Evolutionary conservation across 2,888 invertebrate genomes (phyloP), one percentile per base, ranked within the genome.

Genomic region (Drosophila histrio): DNA sequence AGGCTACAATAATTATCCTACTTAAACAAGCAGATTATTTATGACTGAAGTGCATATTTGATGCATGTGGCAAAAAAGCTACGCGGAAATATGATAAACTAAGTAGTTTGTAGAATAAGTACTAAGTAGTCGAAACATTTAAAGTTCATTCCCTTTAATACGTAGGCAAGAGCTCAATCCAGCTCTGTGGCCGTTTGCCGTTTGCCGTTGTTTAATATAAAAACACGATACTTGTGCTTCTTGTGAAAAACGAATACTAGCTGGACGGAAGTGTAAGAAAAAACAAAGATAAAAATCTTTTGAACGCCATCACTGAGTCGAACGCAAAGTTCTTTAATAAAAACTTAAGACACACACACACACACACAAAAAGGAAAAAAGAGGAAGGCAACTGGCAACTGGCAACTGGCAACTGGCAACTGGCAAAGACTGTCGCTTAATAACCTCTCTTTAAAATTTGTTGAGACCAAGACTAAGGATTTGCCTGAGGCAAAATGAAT

Each of bases 201-300:
- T 15, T 50, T 9, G 50, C 17, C 50, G 24, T 15, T 50, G 24
- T 50, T 50, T 36, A 36, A 50, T 36, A 50, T 50, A 38, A 38
- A 15, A 28, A 17, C 11, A 19, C 9, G 17, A 17, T 26, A 26
- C 32, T 15, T 9, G 17, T n/a, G 17, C 8, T 9, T 26, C 26
- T 26, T 26, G n/a, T 17, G 17, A 15, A 17, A 30, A 22, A 9
- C 7, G 17, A 43, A 43, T 26, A 26, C 26, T 6, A 28, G 4
- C 13, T n/a, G 26, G 21, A 38, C 24, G 38, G 38, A 50, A 50
- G 50, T 50, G 50, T 38, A n/a, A 38, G 38, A n/a, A 19, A 19
- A 50, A 50, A 50, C 50, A 50, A 50, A 38, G 50, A 38, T 38
- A 38, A 9, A 26, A 38, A 50, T 38, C 36, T 50, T 36, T 36